Evolutionary conservation across 1,140 invertebrate genomes (phyloP), one percentile per base, ranked within the genome.

Genomic region (Manduca sexta): DNA sequence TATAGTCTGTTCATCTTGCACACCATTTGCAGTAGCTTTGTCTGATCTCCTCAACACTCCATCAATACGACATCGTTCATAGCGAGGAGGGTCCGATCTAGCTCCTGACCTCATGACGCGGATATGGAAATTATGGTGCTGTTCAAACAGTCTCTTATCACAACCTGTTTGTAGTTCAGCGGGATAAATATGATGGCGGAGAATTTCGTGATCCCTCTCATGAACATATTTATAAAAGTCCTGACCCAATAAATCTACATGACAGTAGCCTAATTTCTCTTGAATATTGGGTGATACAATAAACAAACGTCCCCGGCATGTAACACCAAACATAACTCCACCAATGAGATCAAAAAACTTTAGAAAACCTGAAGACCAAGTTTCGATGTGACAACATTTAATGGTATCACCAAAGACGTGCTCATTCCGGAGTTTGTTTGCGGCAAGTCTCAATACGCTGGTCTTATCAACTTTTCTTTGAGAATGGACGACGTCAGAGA

Each of bases 381-480:
- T 74, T 30, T 82, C 76, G n/a, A 73, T 52, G 53, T 85, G 78
- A 48, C 69, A 57, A 37, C 84, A 79, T 51, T 86, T 84, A 29
- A 86, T 74, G 6, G 85, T 79, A 39, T 88, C 74, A n/a, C 88
- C 88, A 66, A 89, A 89, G 8, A 88, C 87, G 64, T 87, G 86
- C 39, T 87, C 81, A 63, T 83, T 83, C 3, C 89, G 79, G n/a
- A 97, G 86, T 71, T 91, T 93, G 49, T 95, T 92, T 41, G 95
- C 91, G 38, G 94, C 91, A 44, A 97, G 90, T 49, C 97, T 88
- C 10, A 98, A 86, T 11, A 97, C 92, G 29, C 94, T 95, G 7
- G 96, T 96, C 81, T 98, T 98, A 84, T 98, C 96, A 64, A 97
- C 88, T 64, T 92, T 91, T 61, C 95, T 92, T 8, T 93, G 89